Evolutionary conservation across 2,888 invertebrate species (phyloP).

Genomic region (Apodemia zela): DNA sequence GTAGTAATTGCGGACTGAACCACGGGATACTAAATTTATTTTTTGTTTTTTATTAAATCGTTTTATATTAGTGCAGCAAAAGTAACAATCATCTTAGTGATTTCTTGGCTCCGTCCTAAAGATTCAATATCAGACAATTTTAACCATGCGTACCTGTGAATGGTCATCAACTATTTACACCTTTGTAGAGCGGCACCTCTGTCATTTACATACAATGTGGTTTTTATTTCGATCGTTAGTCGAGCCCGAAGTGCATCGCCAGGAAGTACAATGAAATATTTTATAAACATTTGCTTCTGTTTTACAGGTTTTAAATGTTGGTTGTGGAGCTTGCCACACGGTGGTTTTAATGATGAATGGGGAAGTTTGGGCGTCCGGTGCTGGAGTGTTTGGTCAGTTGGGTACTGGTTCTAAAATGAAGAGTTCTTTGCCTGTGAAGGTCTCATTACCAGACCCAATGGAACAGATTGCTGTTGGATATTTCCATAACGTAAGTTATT

Average conservation of each 20-base stretch:
- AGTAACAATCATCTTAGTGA: no score
- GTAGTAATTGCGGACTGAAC: no score
- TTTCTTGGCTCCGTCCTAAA: no score
- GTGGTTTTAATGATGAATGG: slow-evolving; percentile 84
- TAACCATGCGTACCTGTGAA: no score
- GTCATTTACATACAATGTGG: not conserved
- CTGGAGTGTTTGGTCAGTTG: slow-evolving; percentile 90
- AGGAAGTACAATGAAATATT: no score
- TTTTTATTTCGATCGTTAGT: not conserved
- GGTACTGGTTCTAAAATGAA: slow-evolving; percentile 81
- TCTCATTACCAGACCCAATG: slow-evolving; percentile 53
- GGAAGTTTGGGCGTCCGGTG: slow-evolving; percentile 84
- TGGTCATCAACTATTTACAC: no score
- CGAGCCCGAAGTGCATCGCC: not conserved
- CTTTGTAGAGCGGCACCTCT: no score
- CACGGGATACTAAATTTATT: no score
- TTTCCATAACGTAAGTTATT: slow-evolving; percentile 81
- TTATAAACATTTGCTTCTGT: not conserved
- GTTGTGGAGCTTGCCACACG: slow-evolving; percentile 88
- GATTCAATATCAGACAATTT: no score
- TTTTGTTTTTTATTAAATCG: no score
- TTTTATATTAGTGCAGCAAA: no score
- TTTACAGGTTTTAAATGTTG: slow-evolving; percentile 56
- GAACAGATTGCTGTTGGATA: slow-evolving; percentile 79
- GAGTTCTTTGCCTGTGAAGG: slow-evolving; percentile 81